phyloP scores from a whole-genome alignment of 2,113 vertebrate species.

The Empidonax traillii region DNA sequence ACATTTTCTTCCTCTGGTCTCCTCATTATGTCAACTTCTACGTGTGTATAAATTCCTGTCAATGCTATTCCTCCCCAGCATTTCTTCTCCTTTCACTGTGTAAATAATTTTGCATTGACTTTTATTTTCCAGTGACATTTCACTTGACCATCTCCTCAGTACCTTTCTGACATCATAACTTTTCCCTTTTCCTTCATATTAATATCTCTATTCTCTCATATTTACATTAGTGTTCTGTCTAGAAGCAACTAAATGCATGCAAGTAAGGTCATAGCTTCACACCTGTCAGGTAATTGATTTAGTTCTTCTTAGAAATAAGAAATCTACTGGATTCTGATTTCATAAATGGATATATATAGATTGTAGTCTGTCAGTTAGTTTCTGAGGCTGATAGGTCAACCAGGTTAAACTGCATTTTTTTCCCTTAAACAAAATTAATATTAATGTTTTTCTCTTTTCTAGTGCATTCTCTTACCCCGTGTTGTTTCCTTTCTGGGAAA shows the following conservation, averaged over 20 bases:
- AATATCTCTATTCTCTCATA: background rate
- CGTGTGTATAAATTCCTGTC: background rate
- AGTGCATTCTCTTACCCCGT: background rate
- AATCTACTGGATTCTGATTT: background rate
- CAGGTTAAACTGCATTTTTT: background rate
- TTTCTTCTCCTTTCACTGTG: background rate
- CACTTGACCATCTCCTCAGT: background rate
- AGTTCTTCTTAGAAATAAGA: background rate
- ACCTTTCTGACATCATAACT: background rate
- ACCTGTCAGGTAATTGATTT: background rate
- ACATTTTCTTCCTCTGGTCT: background rate
- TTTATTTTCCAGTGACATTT: background rate
- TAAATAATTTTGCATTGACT: background rate
- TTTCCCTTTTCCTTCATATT: background rate
- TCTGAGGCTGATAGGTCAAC: background rate
- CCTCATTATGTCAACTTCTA: background rate
- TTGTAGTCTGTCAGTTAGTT: background rate
- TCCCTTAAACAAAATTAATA: background rate
- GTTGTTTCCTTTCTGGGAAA: background rate
- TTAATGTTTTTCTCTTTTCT: background rate
- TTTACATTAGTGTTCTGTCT: background rate
- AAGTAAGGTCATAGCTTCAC: background rate
- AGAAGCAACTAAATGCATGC: background rate
- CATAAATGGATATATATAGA: background rate
- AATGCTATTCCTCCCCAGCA: background rate